Evolutionary conservation across 1,140 invertebrate genomes (phyloP).

Genomic region (Muscidifurax raptorellus): DNA sequence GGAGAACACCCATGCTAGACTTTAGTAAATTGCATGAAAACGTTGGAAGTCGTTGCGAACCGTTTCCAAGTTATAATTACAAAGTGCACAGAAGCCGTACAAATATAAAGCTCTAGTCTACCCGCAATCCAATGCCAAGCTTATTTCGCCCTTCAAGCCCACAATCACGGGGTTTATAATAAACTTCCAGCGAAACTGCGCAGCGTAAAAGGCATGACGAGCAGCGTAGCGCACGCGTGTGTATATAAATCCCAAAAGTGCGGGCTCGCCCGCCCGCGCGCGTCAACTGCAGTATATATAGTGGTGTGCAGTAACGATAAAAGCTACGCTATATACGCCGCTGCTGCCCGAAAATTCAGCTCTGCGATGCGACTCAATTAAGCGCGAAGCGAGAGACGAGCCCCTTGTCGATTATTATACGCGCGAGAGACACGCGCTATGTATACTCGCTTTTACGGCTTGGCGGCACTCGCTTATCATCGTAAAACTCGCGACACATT

Average conservation of each 20-base stretch:
- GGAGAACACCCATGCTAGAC: too few relatives aligned
- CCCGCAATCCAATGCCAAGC: not conserved
- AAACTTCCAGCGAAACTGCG: not conserved
- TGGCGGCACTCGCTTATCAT: not conserved
- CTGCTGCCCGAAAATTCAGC: not conserved
- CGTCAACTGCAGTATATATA: not conserved
- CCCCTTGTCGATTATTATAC: not conserved
- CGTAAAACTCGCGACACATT: too few relatives aligned
- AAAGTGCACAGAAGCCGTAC: not conserved
- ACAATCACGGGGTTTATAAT: not conserved
- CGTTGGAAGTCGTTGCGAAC: too few relatives aligned
- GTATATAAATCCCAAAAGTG: not conserved
- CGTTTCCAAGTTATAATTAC: not conserved
- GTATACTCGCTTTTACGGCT: not conserved
- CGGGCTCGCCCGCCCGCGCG: not conserved
- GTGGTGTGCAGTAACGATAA: too few relatives aligned
- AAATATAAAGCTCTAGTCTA: too few relatives aligned
- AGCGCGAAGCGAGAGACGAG: not conserved
- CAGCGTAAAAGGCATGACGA: not conserved
- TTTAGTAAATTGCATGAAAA: too few relatives aligned
- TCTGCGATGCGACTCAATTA: not conserved
- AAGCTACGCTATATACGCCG: too few relatives aligned
- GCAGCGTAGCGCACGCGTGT: not conserved
- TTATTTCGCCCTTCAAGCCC: not conserved
- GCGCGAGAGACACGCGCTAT: too few relatives aligned